phyloP scores from a whole-genome alignment of 2,888 invertebrate genomes.

The Parnassius mnemosyne region DNA sequence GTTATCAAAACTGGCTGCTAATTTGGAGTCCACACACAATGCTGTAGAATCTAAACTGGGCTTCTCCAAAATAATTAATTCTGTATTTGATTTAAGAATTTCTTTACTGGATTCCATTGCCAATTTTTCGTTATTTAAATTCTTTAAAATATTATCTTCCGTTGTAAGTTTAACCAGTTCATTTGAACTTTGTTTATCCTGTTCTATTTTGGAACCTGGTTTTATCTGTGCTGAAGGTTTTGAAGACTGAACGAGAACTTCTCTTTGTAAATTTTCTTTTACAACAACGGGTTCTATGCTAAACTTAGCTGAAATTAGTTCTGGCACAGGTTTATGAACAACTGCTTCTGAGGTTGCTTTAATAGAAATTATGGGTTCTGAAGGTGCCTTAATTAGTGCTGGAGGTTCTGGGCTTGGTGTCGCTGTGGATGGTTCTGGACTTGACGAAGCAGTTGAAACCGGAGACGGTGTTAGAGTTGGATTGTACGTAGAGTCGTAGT shows the following conservation, averaged over 20 bases:
- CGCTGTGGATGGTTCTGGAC: slow-evolving; percentile 24
- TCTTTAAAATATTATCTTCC: not conserved
- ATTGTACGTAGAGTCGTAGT: slow-evolving; percentile 63
- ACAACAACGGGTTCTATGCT: slow-evolving; percentile 8
- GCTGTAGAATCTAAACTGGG: not conserved
- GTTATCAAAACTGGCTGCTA: not conserved
- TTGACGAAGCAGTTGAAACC: slow-evolving; percentile 31
- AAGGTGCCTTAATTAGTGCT: not conserved
- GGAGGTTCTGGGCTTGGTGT: slow-evolving; percentile 17
- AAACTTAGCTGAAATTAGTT: slow-evolving; percentile 2
- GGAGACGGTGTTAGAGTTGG: slow-evolving; percentile 42
- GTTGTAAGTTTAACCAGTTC: not conserved
- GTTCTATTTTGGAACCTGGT: not conserved
- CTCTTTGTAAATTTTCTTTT: not conserved
- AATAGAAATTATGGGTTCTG: slow-evolving; percentile 8
- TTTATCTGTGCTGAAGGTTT: not conserved
- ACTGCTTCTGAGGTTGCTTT: not conserved
- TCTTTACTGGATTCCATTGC: not conserved
- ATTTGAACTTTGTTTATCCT: not conserved
- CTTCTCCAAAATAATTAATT: not conserved
- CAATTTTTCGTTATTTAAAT: not conserved
- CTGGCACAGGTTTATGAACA: not conserved
- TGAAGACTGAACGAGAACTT: slow-evolving; percentile 1
- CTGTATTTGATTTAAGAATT: not conserved
- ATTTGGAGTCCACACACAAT: not conserved